Percentiles rank a stretch among this genome's conserved stretches.
Evolutionary conservation across 2,888 invertebrate species (phyloP).

Genomic region (Oscheius sp.): DNA sequence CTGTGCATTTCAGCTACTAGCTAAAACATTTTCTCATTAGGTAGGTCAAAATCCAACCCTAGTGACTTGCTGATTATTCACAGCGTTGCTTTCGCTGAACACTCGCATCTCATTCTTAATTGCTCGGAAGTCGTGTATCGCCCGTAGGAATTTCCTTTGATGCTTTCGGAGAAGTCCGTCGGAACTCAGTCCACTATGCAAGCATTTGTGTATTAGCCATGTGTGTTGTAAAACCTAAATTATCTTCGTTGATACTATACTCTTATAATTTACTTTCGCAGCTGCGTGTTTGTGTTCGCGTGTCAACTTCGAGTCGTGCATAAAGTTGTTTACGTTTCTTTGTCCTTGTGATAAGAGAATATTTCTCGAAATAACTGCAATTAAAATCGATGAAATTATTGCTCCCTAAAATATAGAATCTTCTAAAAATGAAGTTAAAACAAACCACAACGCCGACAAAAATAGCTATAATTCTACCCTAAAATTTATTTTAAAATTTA

Average conservation of each 20-base stretch:
- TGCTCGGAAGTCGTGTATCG: constrained; percentile 67
- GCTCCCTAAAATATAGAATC: constrained; percentile 80
- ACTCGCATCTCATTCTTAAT: constrained; percentile 69
- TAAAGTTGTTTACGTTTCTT: constrained; percentile 99
- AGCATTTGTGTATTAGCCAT: constrained; percentile 96
- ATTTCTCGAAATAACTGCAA: constrained; percentile 98
- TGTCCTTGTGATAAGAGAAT: constrained; percentile 97
- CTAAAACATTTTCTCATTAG: constrained; percentile 35
- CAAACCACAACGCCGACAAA: constrained; percentile 99
- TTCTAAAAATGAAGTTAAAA: background rate
- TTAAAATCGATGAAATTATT: constrained; percentile 97
- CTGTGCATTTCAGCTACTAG: constrained; percentile 68
- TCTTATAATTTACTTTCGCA: constrained; percentile 81
- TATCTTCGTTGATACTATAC: background rate
- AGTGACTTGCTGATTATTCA: constrained; percentile 65
- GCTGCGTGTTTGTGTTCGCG: constrained; percentile 99
- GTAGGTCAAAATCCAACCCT: constrained; percentile 32
- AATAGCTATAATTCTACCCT: constrained; percentile 98
- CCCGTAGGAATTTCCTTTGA: constrained; percentile 65
- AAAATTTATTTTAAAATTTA: too few relatives aligned
- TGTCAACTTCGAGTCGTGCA: constrained; percentile 99
- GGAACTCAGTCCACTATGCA: constrained; percentile 55
- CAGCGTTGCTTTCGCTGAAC: constrained; percentile 64
- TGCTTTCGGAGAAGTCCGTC: constrained; percentile 58
- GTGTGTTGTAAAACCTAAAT: constrained; percentile 83